Conservation (phyloP, 1,140 invertebrate genomes). For the Conopomorpha cramerella region DNA sequence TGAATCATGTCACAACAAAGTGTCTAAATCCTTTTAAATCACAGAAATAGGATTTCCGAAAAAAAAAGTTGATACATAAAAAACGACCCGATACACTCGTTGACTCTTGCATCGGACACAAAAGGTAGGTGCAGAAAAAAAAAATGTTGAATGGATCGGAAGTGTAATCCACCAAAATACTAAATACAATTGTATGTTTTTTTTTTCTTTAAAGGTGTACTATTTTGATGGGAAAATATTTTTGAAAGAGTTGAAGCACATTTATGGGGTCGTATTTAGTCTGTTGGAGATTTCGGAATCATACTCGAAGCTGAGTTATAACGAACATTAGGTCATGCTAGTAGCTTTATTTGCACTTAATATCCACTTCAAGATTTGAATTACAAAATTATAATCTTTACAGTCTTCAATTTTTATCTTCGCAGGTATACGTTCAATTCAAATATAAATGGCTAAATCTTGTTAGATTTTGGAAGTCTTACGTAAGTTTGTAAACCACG, state of each 20-base stretch:
- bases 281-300: no score
- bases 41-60: conserved; percentile 52
- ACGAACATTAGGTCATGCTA: no score
- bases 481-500: no score
- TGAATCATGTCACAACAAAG: conserved; percentile 58
- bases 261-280: no score
- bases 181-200: conserved; percentile 32
- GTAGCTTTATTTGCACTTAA: no score
- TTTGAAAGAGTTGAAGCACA: conserved; percentile 24
- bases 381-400: no score
- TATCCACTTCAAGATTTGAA: no score
- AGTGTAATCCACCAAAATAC: conserved; percentile 43
- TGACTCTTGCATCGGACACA: conserved; percentile 45
- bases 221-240: conserved; percentile 13
- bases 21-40: conserved; percentile 56
- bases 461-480: no score
- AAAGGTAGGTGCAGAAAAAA: conserved; percentile 22
- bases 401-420: no score
- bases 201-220: conserved; percentile 27
- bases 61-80: conserved; percentile 31
- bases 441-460: no score
- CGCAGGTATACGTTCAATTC: no score
- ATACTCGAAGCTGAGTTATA: no score
- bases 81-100: conserved; percentile 32
- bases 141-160: conserved; percentile 20